Base-by-base conservation (phyloP, 2,113 vertebrate species). In the Calidris pugnax region DNA sequence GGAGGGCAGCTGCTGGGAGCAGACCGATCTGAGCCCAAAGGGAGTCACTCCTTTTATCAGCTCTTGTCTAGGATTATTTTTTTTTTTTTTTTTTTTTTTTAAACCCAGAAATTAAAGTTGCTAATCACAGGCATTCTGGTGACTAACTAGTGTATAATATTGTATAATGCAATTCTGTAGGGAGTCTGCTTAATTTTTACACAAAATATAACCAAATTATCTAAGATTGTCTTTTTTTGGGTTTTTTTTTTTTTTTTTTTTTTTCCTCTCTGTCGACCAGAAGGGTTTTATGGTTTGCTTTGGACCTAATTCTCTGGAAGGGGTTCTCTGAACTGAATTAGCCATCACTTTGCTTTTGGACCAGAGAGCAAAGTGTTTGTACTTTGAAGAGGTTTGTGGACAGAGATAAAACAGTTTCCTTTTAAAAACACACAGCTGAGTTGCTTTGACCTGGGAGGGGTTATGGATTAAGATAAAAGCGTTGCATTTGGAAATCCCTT, bases 361-460 rank as follows among this genome's bases (percentile, higher is more conserved):
- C 27, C 45, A 37, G 69, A 78, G 88, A 79, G 87, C 16, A 57
- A 76, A 95, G 35, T 78, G 76, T 87, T 90, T 90, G 80, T 75
- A 20, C 89, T 97, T 96, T 73, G 87, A 68, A 91, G 94, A 91
- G 74, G 35, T 87, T 96, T 68, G 89, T 96, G 95, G 94, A 94
- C 71, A 76, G 53, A 94, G 93, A 96, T 97, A 79, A 96, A 96
- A 95, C 45, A 67, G 39, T 95, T 96, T 95, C 84, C 84, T 95
- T 95, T 95, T 91, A 64, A 89, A 94, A 97, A 92, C 89, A 93
- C 62, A 63, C 4, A 66, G 19, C 56, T 72, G 4, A 60, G 43
- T 81, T 92, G 78, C 66, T 92, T 95, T 95, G 93, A 91, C 87
- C 94, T 94, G 81, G 80, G 87, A 89, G 84, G 60, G 69, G 87